phyloP scores from a whole-genome alignment of 2,888 invertebrate genomes.

The Lissocephala sabroskyi region DNA sequence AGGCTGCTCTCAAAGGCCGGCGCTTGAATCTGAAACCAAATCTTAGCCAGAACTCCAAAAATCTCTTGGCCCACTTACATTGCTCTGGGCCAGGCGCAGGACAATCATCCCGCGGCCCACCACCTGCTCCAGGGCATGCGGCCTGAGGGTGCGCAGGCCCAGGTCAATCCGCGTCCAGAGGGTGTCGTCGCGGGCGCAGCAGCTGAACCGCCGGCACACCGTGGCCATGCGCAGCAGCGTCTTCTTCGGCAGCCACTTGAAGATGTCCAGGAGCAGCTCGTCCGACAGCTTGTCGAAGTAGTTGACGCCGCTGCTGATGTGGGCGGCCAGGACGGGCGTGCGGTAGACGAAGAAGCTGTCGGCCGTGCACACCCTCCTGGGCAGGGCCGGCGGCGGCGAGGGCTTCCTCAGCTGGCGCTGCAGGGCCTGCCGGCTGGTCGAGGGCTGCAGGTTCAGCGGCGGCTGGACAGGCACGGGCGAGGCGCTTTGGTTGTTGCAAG shows the following conservation, averaged over 20 bases:
- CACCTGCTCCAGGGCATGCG: slow-evolving; percentile 82
- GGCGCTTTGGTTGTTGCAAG: slow-evolving; percentile 54
- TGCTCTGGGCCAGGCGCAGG: slow-evolving; percentile 84
- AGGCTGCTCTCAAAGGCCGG: slow-evolving; percentile 34
- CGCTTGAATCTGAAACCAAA: slow-evolving; percentile 44
- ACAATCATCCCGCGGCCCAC: slow-evolving; percentile 84
- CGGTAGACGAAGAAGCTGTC: slow-evolving; percentile 70
- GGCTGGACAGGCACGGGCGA: slow-evolving; percentile 16
- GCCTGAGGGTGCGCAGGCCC: slow-evolving; percentile 79
- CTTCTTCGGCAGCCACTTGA: slow-evolving; percentile 87
- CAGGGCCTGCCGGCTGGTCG: slow-evolving; percentile 63
- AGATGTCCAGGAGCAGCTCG: slow-evolving; percentile 87
- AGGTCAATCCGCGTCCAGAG: slow-evolving; percentile 90
- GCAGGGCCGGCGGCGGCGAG: neutral
- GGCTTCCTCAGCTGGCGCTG: slow-evolving; percentile 36
- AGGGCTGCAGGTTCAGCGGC: slow-evolving; percentile 43
- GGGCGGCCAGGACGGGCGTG: slow-evolving; percentile 44
- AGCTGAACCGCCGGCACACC: slow-evolving; percentile 85
- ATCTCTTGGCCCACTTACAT: slow-evolving; percentile 78
- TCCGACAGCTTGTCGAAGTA: slow-evolving; percentile 83
- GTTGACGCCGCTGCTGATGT: slow-evolving; percentile 73
- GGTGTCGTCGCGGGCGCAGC: slow-evolving; percentile 86
- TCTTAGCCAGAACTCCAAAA: too few species aligned
- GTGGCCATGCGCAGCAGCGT: slow-evolving; percentile 80
- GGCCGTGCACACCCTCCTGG: slow-evolving; percentile 46